Conservation (phyloP, 2,888 invertebrate species). For the Balanococcus diminutus region DNA sequence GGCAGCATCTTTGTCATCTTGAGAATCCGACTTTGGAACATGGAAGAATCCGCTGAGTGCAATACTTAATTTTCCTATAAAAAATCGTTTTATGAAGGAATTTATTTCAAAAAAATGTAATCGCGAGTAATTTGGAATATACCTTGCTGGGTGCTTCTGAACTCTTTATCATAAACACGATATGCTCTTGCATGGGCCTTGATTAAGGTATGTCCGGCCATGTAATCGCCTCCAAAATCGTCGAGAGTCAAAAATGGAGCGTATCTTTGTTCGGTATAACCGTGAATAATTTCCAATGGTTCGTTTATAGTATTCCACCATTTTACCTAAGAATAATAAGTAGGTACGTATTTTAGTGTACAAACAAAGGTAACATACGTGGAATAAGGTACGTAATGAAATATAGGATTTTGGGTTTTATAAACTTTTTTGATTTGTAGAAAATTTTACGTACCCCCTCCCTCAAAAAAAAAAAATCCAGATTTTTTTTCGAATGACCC, state of each 20-base stretch:
- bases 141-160: slow-evolving; percentile 66
- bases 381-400: too few species aligned
- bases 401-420: too few species aligned
- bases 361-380: too few species aligned
- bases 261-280: slow-evolving; percentile 58
- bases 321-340: slow-evolving; percentile 60
- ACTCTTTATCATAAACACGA: slow-evolving; percentile 68
- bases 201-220: slow-evolving; percentile 70
- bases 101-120: not conserved
- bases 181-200: slow-evolving; percentile 72
- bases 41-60: slow-evolving; percentile 43
- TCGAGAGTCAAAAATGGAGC: slow-evolving; percentile 62
- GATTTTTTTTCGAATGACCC: too few species aligned
- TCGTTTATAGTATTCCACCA: slow-evolving; percentile 75
- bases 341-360: not conserved
- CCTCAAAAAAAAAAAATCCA: too few species aligned
- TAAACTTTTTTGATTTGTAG: not conserved
- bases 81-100: not conserved
- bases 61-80: slow-evolving; percentile 49
- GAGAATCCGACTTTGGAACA: slow-evolving; percentile 41
- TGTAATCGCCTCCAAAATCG: slow-evolving; percentile 67
- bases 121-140: slow-evolving; percentile 48
- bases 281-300: slow-evolving; percentile 61
- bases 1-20: slow-evolving; percentile 50
- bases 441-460: too few species aligned